These are phyloP conservation scores for Phalacrocorax brasilianus DNA, from an alignment of 2,113 vertebrate genomes.

Conservation along the genomic window DNA sequence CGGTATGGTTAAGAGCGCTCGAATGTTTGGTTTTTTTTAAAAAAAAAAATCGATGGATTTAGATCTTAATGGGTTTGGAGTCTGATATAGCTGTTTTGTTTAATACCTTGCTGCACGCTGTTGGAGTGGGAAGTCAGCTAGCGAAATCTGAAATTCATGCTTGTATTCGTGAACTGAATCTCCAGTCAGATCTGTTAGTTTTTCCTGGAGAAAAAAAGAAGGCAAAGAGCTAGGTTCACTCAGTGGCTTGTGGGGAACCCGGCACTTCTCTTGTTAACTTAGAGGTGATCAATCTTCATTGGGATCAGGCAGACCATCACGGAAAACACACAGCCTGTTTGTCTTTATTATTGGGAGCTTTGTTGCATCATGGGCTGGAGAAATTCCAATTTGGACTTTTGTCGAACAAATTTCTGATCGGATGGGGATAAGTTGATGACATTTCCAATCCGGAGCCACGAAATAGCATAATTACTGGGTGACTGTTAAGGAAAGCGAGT, in stretches of 20 bases:
- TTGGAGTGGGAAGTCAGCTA: conserved; percentile 32
- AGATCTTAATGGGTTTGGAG: conserved; percentile 38
- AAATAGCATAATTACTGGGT: conserved; percentile 4
- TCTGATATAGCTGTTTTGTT: conserved; percentile 47
- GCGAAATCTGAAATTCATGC: conserved; percentile 53
- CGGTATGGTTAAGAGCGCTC: not conserved
- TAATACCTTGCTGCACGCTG: conserved; percentile 2
- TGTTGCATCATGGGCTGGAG: conserved; percentile 69
- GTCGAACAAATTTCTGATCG: not conserved
- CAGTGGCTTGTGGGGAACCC: conserved; percentile 37
- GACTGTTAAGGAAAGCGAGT: not conserved
- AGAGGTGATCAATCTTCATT: conserved; percentile 73
- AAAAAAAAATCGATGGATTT: conserved; percentile 38
- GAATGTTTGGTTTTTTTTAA: not conserved
- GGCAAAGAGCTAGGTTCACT: conserved; percentile 28
- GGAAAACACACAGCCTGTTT: conserved; percentile 71
- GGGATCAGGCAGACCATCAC: conserved; percentile 68
- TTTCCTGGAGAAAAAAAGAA: conserved; percentile 44
- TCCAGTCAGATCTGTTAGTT: conserved; percentile 34
- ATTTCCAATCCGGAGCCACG: not conserved
- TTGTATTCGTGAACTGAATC: conserved; percentile 37
- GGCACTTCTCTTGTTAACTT: conserved; percentile 60
- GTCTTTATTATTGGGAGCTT: conserved; percentile 75
- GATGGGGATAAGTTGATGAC: not conserved
- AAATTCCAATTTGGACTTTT: conserved; percentile 56